Percentiles rank a stretch among this genome's conserved stretches.
Evolutionary conservation across 1,140 invertebrate genomes (phyloP).

Genomic region (Drosophila nasuta): DNA sequence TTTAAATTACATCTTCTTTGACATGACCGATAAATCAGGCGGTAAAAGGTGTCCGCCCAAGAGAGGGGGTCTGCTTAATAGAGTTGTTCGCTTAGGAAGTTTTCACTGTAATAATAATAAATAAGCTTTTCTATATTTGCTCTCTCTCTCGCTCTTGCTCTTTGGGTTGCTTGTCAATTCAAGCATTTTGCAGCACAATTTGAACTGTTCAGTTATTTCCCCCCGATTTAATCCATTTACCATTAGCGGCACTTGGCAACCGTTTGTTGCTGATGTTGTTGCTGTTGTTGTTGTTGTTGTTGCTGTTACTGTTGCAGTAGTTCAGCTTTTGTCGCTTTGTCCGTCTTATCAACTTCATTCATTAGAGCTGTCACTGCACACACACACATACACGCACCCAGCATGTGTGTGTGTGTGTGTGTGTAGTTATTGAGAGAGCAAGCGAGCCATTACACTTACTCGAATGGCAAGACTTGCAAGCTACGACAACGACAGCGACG

Average conservation of each 20-base stretch:
- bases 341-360: slow-evolving; percentile 75
- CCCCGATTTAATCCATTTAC: slow-evolving; percentile 31
- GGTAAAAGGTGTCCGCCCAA: too few relatives aligned
- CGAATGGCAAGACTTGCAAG: slow-evolving; percentile 72
- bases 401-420: not conserved
- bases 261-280: slow-evolving; percentile 1
- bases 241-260: slow-evolving; percentile 33
- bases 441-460: slow-evolving; percentile 50
- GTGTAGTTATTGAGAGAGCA: slow-evolving; percentile 36
- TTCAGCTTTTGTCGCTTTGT: slow-evolving; percentile 27
- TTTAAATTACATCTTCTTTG: too few relatives aligned
- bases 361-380: slow-evolving; percentile 63
- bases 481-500: slow-evolving; percentile 10
- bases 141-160: too few relatives aligned
- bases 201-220: slow-evolving; percentile 1
- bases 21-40: too few relatives aligned
- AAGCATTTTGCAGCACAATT: slow-evolving; percentile 4
- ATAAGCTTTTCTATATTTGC: too few relatives aligned
- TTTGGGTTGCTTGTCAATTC: too few relatives aligned
- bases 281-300: slow-evolving; percentile 2
- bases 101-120: too few relatives aligned
- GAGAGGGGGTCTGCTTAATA: too few relatives aligned
- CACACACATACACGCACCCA: not conserved
- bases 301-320: slow-evolving; percentile 15
- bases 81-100: too few relatives aligned